Percentiles rank a stretch among this genome's conserved stretches.
Evolutionary conservation across 2,888 invertebrate genomes (phyloP).

Genomic region (Tachina fera): DNA sequence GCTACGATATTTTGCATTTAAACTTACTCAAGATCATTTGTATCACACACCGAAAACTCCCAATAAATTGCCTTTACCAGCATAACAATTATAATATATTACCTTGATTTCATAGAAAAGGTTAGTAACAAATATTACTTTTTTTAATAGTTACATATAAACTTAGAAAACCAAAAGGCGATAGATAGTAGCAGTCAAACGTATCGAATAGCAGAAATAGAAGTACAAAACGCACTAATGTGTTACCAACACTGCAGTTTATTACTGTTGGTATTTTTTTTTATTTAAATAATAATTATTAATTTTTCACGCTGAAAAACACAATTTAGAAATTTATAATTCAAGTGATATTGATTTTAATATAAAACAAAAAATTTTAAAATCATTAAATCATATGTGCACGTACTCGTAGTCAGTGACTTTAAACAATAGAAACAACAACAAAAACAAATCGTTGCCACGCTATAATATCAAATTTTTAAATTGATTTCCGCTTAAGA

Average conservation of each 20-base stretch:
- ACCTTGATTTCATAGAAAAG: constrained; percentile 42
- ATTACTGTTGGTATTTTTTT: constrained; percentile 41
- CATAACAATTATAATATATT: constrained; percentile 1
- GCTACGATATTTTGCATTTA: too few species aligned
- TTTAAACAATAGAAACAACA: constrained; percentile 16
- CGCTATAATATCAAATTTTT: constrained; percentile 37
- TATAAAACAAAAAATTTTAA: not conserved
- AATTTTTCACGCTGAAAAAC: not conserved
- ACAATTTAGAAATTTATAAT: constrained; percentile 8
- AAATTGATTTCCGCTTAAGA: constrained; percentile 45
- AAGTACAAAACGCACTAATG: constrained; percentile 3
- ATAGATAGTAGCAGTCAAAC: not conserved
- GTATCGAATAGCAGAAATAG: constrained; percentile 12
- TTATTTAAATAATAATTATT: constrained; percentile 24
- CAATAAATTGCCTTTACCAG: not conserved
- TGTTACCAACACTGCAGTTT: constrained; percentile 43
- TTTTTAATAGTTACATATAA: constrained; percentile 4
- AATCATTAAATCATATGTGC: constrained; percentile 12
- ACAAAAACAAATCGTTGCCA: not conserved
- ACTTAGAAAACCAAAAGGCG: constrained; percentile 4
- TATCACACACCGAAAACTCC: too few species aligned
- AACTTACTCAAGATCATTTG: too few species aligned
- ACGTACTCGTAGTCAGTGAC: constrained; percentile 34
- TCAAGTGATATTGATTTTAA: constrained; percentile 33
- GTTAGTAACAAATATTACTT: constrained; percentile 18